Evolutionary conservation across 2,888 invertebrate genomes (phyloP), one percentile per base, ranked within the genome.

Genomic region (Athrips mouffetella): DNA sequence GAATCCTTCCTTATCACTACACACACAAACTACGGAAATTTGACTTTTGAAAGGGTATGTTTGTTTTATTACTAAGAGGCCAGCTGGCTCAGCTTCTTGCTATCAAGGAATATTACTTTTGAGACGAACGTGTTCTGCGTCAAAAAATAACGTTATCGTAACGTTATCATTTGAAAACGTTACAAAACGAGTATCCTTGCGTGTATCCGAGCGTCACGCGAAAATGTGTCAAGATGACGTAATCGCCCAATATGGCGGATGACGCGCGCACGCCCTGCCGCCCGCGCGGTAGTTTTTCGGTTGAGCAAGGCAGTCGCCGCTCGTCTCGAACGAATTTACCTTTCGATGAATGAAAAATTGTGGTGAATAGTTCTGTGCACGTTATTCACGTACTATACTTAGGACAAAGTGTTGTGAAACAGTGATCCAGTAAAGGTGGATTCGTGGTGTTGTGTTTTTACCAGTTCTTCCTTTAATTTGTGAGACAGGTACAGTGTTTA

Each of bases 161-260:
- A n/a, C n/a, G n/a, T n/a, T 25, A 10, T 25, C 27, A 7, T 10
- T 25, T 25, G 10, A 7, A 7, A 7, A 25, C 6, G 27, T 25
- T 10, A n/a, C n/a, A n/a, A 25, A 25, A 25, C 27, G 5, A 25
- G 10, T 25, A 25, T 7, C 27, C 6, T n/a, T n/a, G 11, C 10
- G 7, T 47, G 51, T 51, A 51, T 48, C 51, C 51, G 41, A 51
- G 47, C 21, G 5, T 11, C 2, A 35, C 39, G 63, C 59, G 63
- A 63, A 57, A 45, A 57, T 58, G 55, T 55, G 44, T 35, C 31
- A 18, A 41, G 69, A 76, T 87, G 87, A 87, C 87, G 87, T 87
- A 86, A 87, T 80, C 73, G 48, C 71, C 69, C 76, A 87, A 86
- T 81, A 87, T 87, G 87, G 87, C 87, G 87, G 74, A 83, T 86